Evolutionary conservation across 30 jellyfish, hydroid and myxozoan species (phyloP).

Genomic region (Aurelia sp.): DNA sequence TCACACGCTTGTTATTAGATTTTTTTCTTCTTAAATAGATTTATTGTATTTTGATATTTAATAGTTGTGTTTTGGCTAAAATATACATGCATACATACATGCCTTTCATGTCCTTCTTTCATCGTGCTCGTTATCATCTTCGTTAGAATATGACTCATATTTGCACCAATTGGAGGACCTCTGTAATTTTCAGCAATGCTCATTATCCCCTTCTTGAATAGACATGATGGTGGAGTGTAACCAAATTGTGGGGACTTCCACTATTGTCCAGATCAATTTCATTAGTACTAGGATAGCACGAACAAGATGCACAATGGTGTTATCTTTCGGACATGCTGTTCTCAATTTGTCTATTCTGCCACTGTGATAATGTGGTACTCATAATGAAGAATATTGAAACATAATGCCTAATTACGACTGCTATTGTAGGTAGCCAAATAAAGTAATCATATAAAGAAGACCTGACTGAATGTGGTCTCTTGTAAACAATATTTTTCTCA

Average conservation of each 20-base stretch:
- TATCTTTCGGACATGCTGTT: neutral
- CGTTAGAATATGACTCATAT: slow-evolving; percentile 11
- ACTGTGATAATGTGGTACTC: neutral
- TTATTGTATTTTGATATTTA: no score
- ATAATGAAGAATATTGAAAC: no score
- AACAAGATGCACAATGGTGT: neutral
- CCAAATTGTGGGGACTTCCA: slow-evolving; percentile 5
- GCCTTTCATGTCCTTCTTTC: neutral
- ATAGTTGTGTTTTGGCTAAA: no score
- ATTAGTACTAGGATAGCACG: neutral
- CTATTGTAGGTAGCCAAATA: no score
- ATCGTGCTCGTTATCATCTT: neutral
- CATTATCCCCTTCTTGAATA: slow-evolving; percentile 2
- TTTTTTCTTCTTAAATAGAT: no score
- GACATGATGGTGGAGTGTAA: slow-evolving; percentile 12
- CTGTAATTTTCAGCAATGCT: slow-evolving; percentile 11
- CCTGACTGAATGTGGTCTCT: no score
- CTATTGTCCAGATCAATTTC: slow-evolving; percentile 13
- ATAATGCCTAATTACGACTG: no score
- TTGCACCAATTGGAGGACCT: neutral
- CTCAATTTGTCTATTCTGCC: neutral
- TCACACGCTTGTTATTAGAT: no score
- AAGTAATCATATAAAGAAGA: no score
- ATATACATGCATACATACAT: no score
- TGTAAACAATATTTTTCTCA: no score